Evolutionary conservation across 2,797 vertebrate species (phyloP).

Genomic region (Danio albolineatus): DNA sequence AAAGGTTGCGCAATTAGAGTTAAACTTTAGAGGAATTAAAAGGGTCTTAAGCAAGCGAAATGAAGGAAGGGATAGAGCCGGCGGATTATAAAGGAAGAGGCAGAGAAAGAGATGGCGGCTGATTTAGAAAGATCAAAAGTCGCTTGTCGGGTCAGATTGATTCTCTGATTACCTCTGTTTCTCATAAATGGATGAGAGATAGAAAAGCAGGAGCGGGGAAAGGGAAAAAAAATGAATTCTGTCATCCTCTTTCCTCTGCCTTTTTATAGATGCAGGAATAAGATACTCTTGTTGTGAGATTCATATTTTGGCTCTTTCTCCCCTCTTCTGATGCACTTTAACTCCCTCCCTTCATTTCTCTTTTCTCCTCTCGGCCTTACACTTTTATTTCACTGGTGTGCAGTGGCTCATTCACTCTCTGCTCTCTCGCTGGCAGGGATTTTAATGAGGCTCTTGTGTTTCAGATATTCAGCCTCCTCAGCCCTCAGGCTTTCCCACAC

Average conservation of each 20-base stretch:
- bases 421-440: conserved; percentile 34
- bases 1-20: conserved; percentile 43
- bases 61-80: conserved; percentile 41
- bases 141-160: conserved; percentile 68
- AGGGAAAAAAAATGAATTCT: conserved; percentile 56
- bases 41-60: conserved; percentile 35
- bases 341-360: conserved; percentile 30
- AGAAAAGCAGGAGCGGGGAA: conserved; percentile 61
- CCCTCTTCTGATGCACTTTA: conserved; percentile 26
- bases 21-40: conserved; percentile 47
- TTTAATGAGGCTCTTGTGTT: conserved; percentile 52
- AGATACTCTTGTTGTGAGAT: conserved; percentile 54
- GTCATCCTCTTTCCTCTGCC: conserved; percentile 51
- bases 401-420: conserved; percentile 23
- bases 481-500: conserved; percentile 18
- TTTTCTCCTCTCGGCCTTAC: conserved; percentile 43
- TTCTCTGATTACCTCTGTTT: conserved; percentile 68
- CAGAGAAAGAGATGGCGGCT: conserved; percentile 11
- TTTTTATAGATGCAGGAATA: conserved; percentile 62
- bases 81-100: conserved; percentile 20
- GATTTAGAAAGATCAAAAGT: conserved; percentile 54
- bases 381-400: conserved; percentile 47
- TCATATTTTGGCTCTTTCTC: conserved; percentile 46
- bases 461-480: conserved; percentile 33
- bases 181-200: conserved; percentile 64